Percentiles rank a stretch among this genome's conserved stretches.
phyloP scores from a whole-genome alignment of 2,888 invertebrate species.

The Parasteatoda lunata region DNA sequence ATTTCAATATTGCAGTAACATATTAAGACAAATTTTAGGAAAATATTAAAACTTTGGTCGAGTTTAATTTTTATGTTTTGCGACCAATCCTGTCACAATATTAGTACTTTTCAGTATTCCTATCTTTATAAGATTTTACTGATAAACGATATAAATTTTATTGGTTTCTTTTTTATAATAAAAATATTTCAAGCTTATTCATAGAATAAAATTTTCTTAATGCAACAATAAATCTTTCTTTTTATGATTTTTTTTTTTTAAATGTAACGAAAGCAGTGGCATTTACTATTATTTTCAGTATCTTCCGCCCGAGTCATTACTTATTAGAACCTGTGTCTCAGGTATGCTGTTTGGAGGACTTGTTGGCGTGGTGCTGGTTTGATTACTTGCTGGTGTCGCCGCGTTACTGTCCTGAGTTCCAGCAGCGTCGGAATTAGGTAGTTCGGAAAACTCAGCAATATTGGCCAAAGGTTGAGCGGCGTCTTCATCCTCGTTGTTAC shows the following conservation, averaged over 20 bases:
- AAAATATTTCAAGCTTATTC: not conserved
- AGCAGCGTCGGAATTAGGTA: slow-evolving; percentile 34
- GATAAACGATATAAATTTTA: not conserved
- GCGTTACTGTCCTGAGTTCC: not conserved
- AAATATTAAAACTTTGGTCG: no score
- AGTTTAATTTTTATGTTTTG: no score
- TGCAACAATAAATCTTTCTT: not conserved
- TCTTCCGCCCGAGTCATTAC: slow-evolving; percentile 52
- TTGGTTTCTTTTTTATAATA: not conserved
- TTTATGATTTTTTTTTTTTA: not conserved
- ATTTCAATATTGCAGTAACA: no score
- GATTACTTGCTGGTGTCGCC: slow-evolving; percentile 23
- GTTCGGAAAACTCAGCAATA: slow-evolving; percentile 54
- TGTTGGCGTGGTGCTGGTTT: slow-evolving; percentile 58
- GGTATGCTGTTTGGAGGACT: slow-evolving; percentile 69
- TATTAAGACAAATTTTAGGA: no score
- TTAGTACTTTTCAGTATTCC: not conserved
- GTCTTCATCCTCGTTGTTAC: slow-evolving; percentile 35
- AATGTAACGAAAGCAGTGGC: not conserved
- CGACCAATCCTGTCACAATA: no score
- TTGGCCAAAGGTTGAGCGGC: slow-evolving; percentile 52
- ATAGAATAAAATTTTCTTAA: not conserved
- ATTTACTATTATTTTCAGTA: slow-evolving; percentile 15
- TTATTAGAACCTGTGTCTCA: slow-evolving; percentile 66
- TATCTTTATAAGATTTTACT: not conserved